A percentile compares a stretch with the other conserved stretches of the same genome.
Conservation (phyloP, 2,113 vertebrate genomes). For the Cranoglanis bouderius region DNA sequence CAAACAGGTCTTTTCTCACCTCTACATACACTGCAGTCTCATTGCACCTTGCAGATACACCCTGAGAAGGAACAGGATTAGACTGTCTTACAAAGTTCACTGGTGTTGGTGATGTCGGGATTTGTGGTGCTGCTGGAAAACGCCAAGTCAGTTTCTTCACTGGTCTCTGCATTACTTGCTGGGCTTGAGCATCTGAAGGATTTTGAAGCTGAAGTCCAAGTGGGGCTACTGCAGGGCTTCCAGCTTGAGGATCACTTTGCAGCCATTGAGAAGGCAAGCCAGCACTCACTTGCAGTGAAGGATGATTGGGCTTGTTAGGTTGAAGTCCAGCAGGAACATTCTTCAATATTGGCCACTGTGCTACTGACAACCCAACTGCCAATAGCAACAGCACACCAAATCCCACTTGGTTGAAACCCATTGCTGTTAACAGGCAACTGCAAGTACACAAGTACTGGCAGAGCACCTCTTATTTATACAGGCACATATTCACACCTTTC, state of each 20-base stretch:
- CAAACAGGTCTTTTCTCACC: slow-evolving; percentile 67
- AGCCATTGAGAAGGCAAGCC: background rate
- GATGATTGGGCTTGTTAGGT: background rate
- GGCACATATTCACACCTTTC: background rate
- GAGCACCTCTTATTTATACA: too few species aligned
- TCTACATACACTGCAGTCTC: slow-evolving; percentile 57
- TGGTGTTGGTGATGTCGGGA: background rate
- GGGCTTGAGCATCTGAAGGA: background rate
- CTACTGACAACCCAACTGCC: background rate
- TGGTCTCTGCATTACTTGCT: slow-evolving; percentile 27
- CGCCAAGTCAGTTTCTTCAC: slow-evolving; percentile 45
- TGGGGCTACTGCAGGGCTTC: background rate
- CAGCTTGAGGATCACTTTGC: background rate
- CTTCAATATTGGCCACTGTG: background rate
- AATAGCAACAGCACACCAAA: background rate
- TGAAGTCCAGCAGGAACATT: background rate
- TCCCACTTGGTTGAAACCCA: background rate
- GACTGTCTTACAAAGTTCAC: slow-evolving; percentile 34
- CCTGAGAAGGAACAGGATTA: slow-evolving; percentile 26
- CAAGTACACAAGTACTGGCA: too few species aligned
- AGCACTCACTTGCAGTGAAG: background rate
- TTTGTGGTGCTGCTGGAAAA: background rate
- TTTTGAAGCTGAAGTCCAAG: background rate
- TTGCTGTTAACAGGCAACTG: background rate
- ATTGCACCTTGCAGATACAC: slow-evolving; percentile 56